Evolutionary conservation across 2,113 vertebrate species (phyloP).

Genomic region (Thunnus maccoyii): DNA sequence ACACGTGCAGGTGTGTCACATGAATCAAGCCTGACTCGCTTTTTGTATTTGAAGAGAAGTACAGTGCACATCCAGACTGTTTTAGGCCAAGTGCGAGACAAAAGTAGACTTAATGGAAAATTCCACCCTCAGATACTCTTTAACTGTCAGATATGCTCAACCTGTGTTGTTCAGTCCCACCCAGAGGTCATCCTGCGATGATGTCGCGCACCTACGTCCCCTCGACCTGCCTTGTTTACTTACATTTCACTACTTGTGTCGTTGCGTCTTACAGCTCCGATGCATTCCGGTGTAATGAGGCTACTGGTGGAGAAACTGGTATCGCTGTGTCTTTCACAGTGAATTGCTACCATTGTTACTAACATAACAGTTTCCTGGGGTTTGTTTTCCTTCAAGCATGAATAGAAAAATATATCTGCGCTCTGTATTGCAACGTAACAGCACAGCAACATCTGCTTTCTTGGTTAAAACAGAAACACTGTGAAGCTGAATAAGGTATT

Average conservation of each 20-base stretch:
- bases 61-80: conserved; percentile 10
- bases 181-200: not conserved
- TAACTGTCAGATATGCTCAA: not conserved
- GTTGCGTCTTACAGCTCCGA: not conserved
- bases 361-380: too few species aligned
- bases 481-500: not conserved
- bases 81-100: conserved; percentile 31
- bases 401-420: not conserved
- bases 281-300: not conserved
- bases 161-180: not conserved
- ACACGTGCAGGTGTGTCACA: conserved; percentile 59
- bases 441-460: not conserved
- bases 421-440: too few species aligned
- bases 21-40: conserved; percentile 34
- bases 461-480: not conserved
- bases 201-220: not conserved
- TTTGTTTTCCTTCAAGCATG: not conserved
- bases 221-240: not conserved
- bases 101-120: conserved; percentile 36
- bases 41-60: conserved; percentile 34
- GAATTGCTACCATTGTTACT: too few species aligned
- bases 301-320: not conserved
- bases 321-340: not conserved
- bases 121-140: not conserved
- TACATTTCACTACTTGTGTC: not conserved